Evolutionary conservation across 2,888 invertebrate species (phyloP).

Genomic region (Pollenia griseotomentosa): DNA sequence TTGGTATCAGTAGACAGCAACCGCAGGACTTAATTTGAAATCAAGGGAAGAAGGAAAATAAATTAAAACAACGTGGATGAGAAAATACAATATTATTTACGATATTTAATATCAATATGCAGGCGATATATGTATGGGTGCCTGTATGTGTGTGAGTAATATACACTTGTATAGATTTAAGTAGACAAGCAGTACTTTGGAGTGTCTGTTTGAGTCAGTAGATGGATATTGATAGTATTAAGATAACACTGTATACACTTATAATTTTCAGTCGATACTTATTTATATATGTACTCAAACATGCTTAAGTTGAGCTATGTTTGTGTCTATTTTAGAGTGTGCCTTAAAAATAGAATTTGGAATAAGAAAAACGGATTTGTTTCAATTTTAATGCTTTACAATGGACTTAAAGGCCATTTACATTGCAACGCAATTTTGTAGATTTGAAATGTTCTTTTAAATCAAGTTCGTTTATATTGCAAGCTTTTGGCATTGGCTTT

Average conservation of each 20-base stretch:
- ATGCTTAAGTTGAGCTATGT: not conserved
- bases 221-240: not conserved
- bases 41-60: not conserved
- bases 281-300: not conserved
- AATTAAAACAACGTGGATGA: not conserved
- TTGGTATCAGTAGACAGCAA: constrained; percentile 32
- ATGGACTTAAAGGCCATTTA: too few species aligned
- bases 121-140: not conserved
- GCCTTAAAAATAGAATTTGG: not conserved
- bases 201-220: too few species aligned
- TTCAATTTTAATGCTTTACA: too few species aligned
- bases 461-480: too few species aligned
- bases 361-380: too few species aligned
- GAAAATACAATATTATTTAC: constrained; percentile 23
- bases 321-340: not conserved
- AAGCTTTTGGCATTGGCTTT: too few species aligned
- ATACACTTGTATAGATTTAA: not conserved
- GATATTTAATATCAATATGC: not conserved
- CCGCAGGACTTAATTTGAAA: constrained; percentile 46
- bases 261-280: constrained; percentile 18
- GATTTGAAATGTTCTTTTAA: too few species aligned
- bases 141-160: not conserved
- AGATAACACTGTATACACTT: constrained; percentile 24
- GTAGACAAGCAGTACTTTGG: not conserved
- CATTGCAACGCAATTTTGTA: too few species aligned